These are phyloP conservation scores for Rhynchonema sp. DNA, from an alignment of 2,888 invertebrate species.

Conservation along the genomic window DNA sequence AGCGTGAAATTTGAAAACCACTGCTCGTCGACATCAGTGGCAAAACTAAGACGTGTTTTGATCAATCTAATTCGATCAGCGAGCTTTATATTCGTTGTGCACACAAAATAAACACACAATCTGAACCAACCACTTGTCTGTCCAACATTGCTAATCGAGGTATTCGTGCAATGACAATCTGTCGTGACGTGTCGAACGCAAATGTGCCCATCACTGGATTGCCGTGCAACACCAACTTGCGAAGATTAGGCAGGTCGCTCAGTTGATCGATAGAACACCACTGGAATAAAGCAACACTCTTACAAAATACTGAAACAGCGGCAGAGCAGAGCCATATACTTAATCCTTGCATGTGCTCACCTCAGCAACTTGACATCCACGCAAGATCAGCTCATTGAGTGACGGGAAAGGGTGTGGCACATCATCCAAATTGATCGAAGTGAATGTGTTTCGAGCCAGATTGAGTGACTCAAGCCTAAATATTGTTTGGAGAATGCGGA, in stretches of 20 bases:
- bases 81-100: no score
- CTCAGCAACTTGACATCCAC: not conserved
- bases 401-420: not conserved
- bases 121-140: slow-evolving; percentile 33
- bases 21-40: no score
- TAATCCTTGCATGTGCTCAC: not conserved
- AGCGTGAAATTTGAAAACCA: no score
- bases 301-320: not conserved
- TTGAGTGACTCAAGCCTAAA: not conserved
- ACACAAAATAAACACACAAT: no score
- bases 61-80: no score
- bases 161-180: slow-evolving; percentile 62
- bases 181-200: slow-evolving; percentile 52
- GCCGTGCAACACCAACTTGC: slow-evolving; percentile 47
- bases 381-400: not conserved
- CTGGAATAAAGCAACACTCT: slow-evolving; percentile 33
- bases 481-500: no score
- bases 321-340: not conserved
- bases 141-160: slow-evolving; percentile 42
- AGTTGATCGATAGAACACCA: slow-evolving; percentile 63
- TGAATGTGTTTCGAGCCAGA: not conserved
- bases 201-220: slow-evolving; percentile 46
- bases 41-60: no score
- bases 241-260: slow-evolving; percentile 49
- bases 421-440: not conserved